Evolutionary conservation across 1,140 invertebrate species (phyloP).

Genomic region (Holcopasites calliopsidis): DNA sequence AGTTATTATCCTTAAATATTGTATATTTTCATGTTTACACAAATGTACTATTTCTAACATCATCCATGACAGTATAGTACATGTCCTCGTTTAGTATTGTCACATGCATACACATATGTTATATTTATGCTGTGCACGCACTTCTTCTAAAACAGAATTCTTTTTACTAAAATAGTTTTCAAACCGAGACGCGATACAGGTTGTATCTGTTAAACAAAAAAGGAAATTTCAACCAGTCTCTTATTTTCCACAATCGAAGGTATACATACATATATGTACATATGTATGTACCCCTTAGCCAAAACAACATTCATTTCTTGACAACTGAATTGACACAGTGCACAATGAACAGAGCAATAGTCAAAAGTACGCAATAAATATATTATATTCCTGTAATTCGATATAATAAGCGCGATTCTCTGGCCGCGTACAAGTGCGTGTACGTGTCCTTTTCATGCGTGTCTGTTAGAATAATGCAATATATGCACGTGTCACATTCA

Average conservation of each 20-base stretch:
- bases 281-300: no score
- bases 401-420: constrained; percentile 27
- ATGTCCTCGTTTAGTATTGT: constrained; percentile 3
- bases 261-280: no score
- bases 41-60: constrained; percentile 21
- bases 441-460: constrained; percentile 8
- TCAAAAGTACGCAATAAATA: constrained; percentile 21
- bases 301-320: not conserved
- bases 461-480: constrained; percentile 4
- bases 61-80: not conserved
- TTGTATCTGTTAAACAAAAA: not conserved
- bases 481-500: constrained; percentile 36
- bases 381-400: constrained; percentile 30
- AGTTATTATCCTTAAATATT: no score
- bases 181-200: not conserved
- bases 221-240: constrained; percentile 15
- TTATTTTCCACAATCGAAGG: no score
- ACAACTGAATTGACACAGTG: constrained; percentile 7
- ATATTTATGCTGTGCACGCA: not conserved
- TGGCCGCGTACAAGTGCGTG: not conserved
- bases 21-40: no score
- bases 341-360: constrained; percentile 17
- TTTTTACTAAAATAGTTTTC: not conserved
- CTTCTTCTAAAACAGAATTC: constrained; percentile 6
- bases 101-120: constrained; percentile 1